Evolutionary conservation across 2,113 vertebrate genomes (phyloP).

Genomic region (Acrocephalus kingi): DNA sequence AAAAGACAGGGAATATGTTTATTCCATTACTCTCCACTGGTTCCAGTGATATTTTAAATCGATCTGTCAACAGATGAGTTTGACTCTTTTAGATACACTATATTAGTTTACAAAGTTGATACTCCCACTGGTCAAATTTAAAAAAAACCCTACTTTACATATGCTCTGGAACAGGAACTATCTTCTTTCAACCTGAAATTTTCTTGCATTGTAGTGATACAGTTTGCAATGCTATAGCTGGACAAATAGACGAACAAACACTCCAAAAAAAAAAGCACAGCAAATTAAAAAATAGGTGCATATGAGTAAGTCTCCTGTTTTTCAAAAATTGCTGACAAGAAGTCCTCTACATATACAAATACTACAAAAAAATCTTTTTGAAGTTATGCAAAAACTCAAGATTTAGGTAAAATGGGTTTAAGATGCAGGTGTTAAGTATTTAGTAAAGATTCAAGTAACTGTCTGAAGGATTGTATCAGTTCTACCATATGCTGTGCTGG

Average conservation of each 20-base stretch:
- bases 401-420: not conserved
- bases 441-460: not conserved
- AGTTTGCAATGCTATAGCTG: not conserved
- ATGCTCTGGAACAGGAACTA: not conserved
- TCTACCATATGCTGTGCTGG: not conserved
- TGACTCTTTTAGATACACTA: not conserved
- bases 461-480: not conserved
- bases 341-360: not conserved
- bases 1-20: not conserved
- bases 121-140: not conserved
- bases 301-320: not conserved
- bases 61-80: not conserved
- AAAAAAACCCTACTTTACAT: not conserved
- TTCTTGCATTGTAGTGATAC: not conserved
- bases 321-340: not conserved
- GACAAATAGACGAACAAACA: not conserved
- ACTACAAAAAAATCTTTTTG: not conserved
- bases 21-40: not conserved
- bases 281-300: not conserved
- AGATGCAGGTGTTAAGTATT: not conserved
- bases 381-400: not conserved
- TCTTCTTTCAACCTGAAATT: not conserved
- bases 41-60: not conserved
- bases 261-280: not conserved
- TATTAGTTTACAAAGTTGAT: not conserved